phyloP scores from a whole-genome alignment of 2,797 vertebrate species.

The Ibycter americanus region DNA sequence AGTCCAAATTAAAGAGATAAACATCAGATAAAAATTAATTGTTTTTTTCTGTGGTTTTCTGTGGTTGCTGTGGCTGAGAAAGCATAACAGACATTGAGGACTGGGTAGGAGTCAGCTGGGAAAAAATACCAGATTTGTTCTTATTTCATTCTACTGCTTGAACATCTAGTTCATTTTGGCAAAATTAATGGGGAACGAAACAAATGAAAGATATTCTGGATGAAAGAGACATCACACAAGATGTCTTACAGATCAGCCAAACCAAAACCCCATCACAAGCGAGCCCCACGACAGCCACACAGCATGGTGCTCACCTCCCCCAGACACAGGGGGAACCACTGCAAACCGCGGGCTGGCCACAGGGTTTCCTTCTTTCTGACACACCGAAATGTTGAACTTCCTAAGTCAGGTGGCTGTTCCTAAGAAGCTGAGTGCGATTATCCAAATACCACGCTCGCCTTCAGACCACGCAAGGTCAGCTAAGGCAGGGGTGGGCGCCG shows the following conservation, averaged over 20 bases:
- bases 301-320: neutral
- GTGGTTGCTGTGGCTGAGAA: neutral
- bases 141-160: neutral
- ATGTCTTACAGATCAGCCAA: neutral
- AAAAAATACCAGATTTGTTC: neutral
- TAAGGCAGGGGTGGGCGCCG: accelerated
- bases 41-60: neutral
- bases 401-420: neutral
- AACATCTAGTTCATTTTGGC: neutral
- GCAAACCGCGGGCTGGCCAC: neutral
- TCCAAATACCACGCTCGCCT: neutral
- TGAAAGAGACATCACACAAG: neutral
- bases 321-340: accelerated
- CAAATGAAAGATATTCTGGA: neutral
- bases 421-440: neutral
- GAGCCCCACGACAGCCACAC: accelerated
- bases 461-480: neutral
- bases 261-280: neutral
- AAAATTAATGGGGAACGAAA: neutral
- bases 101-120: neutral
- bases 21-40: neutral
- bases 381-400: neutral
- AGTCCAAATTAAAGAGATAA: neutral
- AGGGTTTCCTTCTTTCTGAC: neutral
- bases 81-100: accelerated